phyloP scores from a whole-genome alignment of 2,797 vertebrate genomes.

The Cyprinodon diabolis region DNA sequence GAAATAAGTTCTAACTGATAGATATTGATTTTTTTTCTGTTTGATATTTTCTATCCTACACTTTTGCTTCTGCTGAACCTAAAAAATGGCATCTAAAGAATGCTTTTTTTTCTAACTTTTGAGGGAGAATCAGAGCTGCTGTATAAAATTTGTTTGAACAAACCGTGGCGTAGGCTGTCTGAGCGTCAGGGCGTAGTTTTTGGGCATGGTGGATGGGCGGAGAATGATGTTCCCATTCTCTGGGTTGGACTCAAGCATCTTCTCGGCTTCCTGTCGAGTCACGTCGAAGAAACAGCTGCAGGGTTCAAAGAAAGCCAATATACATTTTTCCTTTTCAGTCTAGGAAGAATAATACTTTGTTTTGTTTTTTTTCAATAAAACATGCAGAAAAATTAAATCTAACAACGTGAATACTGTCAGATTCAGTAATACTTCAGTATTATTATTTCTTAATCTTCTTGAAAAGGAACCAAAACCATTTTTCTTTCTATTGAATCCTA shows the following conservation, averaged over 20 bases:
- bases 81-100: not conserved
- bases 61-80: not conserved
- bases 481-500: not conserved
- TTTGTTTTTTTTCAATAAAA: not conserved
- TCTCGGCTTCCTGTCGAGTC: conserved; percentile 78
- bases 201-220: conserved; percentile 77
- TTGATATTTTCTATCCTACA: not conserved
- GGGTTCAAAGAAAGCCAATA: not conserved
- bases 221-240: conserved; percentile 82
- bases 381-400: too few species aligned
- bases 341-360: not conserved
- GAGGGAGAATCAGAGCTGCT: not conserved
- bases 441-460: not conserved
- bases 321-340: not conserved
- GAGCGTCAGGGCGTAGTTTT: conserved; percentile 82
- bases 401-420: not conserved
- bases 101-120: not conserved
- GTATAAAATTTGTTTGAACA: not conserved
- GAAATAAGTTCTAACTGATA: not conserved
- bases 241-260: conserved; percentile 79
- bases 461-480: too few species aligned
- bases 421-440: not conserved
- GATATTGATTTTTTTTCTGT: not conserved
- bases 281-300: conserved; percentile 75
- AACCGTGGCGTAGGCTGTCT: conserved; percentile 62